Percentiles rank a stretch among this genome's conserved stretches.
Conservation (phyloP, 37 sponge, comb jelly and placozoan species). For the Haliclona indistincta region DNA sequence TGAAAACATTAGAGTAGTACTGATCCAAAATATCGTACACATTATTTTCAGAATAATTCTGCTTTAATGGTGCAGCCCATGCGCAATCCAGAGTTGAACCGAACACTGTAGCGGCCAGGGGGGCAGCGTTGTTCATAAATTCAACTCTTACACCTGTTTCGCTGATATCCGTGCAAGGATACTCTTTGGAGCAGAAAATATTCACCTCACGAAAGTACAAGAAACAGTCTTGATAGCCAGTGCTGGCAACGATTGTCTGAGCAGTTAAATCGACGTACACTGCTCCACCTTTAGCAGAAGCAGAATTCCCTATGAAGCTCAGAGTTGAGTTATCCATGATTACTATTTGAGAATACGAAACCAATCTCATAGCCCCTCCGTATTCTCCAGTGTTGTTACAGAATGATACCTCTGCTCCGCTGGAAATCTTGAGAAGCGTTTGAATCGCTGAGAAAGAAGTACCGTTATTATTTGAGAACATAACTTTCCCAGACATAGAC, state of each 20-base stretch:
- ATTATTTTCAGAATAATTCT: neutral
- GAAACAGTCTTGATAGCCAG: constrained; percentile 15
- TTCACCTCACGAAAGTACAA: constrained; percentile 33
- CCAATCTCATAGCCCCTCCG: constrained; percentile 35
- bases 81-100: constrained; percentile 45
- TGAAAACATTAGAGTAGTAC: neutral
- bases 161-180: constrained; percentile 5
- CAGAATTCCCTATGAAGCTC: constrained; percentile 30
- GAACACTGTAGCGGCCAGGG: constrained; percentile 17
- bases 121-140: constrained; percentile 27
- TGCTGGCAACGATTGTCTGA: neutral
- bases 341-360: neutral
- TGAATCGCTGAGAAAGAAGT: neutral
- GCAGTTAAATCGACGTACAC: constrained; percentile 9
- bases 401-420: constrained; percentile 7
- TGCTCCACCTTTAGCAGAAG: constrained; percentile 33
- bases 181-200: neutral
- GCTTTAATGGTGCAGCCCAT: constrained; percentile 16
- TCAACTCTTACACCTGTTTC: neutral
- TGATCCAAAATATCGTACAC: neutral
- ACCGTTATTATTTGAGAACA: constrained; percentile 18
- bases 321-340: constrained; percentile 9
- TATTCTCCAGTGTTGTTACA: constrained; percentile 23
- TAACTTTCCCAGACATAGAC: constrained; percentile 17
- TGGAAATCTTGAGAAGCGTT: neutral